Percentiles rank a stretch among this genome's conserved stretches.
Evolutionary conservation across 2,797 vertebrate genomes (phyloP).

Genomic region (Anomalospiza imberbis): DNA sequence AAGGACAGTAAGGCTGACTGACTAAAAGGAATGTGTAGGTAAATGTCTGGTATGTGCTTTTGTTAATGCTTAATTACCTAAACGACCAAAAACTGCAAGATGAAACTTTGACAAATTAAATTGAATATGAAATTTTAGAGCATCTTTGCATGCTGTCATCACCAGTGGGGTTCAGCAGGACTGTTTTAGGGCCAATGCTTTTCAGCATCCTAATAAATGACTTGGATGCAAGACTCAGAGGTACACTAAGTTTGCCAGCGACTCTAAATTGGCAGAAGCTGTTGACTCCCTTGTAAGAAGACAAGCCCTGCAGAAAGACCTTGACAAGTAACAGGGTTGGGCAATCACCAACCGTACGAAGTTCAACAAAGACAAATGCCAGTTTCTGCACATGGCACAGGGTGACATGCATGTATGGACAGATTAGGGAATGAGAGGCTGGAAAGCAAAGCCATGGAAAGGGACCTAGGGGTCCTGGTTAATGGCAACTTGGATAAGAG

Average conservation of each 20-base stretch:
- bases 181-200: not conserved
- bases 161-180: not conserved
- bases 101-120: not conserved
- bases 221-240: not conserved
- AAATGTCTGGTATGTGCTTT: not conserved
- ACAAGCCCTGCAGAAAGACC: not conserved
- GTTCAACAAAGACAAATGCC: not conserved
- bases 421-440: not conserved
- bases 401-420: not conserved
- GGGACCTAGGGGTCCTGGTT: not conserved
- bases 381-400: not conserved
- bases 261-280: not conserved
- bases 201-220: not conserved
- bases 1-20: not conserved
- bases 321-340: not conserved
- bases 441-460: not conserved
- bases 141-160: not conserved
- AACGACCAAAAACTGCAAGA: not conserved
- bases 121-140: not conserved
- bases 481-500: not conserved
- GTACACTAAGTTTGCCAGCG: not conserved
- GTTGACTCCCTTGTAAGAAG: not conserved
- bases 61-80: not conserved
- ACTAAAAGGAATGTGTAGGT: not conserved
- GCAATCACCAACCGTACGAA: not conserved